Evolutionary conservation across 2,888 invertebrate species (phyloP), one percentile per base, ranked within the genome.

Genomic region (Heliconius sara): DNA sequence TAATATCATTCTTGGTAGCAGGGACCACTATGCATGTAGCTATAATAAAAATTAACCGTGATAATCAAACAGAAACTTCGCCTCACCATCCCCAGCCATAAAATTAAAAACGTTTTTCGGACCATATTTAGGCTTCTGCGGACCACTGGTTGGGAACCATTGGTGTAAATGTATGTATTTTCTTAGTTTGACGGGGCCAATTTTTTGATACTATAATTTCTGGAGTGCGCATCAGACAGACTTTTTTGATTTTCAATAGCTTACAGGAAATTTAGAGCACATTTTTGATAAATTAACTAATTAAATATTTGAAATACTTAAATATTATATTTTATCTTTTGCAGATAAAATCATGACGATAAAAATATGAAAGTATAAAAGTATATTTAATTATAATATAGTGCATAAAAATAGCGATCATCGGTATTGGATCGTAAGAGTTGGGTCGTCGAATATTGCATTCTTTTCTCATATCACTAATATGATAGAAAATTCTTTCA

Each of bases 371-470:
- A 30, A 65, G 27, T 16, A 30, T 16, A 27, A 16, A 63, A 12
- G 19, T 27, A 27, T 16, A 27, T 27, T 16, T 80, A 77, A 47
- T 73, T 63, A 74, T 80, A 74, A 75, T 75, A 65, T 75, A 67
- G 83, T 83, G 80, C 81, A 84, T 82, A 83, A 82, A 78, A 78
- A 77, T 68, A 73, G 83, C 84, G 85, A 88, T 87, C 87, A 87
- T 87, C 85, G 89, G 89, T 84, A 91, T 91, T 84, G 85, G 88
- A 86, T 86, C 87, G 86, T 89, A 87, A 81, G 86, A 87, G 85
- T 80, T 85, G 86, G 89, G 85, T 67, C 67, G 52, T 79, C 75
- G 52, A 63, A 77, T 80, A 80, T 80, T 80, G 70, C 77, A 80
- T 80, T 80, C 77, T 80, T 80, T 80, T 10, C 77, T 57, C 63